Percentiles rank a stretch among this genome's conserved stretches.
Conservation (phyloP, 2,888 invertebrate genomes). For the Xestoiulus laeticollis region DNA sequence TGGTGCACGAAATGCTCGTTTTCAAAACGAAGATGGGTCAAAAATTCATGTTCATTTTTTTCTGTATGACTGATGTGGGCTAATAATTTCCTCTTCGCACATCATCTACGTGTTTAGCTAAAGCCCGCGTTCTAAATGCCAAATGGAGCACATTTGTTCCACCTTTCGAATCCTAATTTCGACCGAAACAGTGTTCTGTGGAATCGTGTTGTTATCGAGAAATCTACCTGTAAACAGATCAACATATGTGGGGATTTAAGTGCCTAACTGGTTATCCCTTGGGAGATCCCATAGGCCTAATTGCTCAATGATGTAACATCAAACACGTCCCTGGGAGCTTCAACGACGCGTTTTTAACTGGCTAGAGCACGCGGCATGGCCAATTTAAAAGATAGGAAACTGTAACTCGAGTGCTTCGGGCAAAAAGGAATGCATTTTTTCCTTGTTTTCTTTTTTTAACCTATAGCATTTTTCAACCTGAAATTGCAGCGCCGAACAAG, state of each 20-base stretch:
- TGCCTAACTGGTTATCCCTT: conserved; percentile 32
- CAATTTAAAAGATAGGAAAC: not conserved
- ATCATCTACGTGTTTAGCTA: conserved; percentile 10
- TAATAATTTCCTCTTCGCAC: conserved; percentile 30
- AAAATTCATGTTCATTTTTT: conserved; percentile 31
- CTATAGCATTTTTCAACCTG: not conserved
- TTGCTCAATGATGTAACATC: conserved; percentile 35
- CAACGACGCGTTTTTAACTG: not conserved
- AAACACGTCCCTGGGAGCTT: conserved; percentile 34
- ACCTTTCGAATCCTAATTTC: not conserved
- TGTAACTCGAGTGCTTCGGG: not conserved
- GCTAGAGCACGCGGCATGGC: not conserved
- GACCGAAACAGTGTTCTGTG: not conserved
- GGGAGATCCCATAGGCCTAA: conserved; percentile 27
- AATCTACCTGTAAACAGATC: conserved; percentile 34
- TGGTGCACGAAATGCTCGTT: not conserved
- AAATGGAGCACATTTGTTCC: not conserved
- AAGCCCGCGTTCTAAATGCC: not conserved
- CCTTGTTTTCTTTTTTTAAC: conserved; percentile 38
- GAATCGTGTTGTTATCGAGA: not conserved
- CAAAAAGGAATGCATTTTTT: conserved; percentile 6
- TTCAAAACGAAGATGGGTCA: conserved; percentile 12
- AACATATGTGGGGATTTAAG: conserved; percentile 20
- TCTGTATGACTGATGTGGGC: conserved; percentile 35
- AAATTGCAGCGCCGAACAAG: not conserved